phyloP scores from a whole-genome alignment of 2,888 invertebrate species.

The Electrophaes corylata region DNA sequence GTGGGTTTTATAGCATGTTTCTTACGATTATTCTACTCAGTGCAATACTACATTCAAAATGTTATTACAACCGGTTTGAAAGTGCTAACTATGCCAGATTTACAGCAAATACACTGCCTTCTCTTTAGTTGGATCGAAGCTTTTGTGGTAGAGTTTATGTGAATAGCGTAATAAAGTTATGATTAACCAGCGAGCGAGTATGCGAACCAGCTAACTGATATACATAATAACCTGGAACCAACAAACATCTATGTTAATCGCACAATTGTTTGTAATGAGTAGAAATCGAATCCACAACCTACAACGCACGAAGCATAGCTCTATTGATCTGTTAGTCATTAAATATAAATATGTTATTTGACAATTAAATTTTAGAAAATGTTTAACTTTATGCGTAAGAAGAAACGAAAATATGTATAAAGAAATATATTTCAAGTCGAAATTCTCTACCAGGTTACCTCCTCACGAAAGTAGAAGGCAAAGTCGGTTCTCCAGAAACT shows the following conservation, averaged over 20 bases:
- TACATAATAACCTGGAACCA: too few relatives aligned
- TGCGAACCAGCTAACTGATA: neutral
- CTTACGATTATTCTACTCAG: neutral
- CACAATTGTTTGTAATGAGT: too few relatives aligned
- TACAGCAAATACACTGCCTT: neutral
- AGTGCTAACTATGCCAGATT: neutral
- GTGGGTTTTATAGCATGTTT: neutral
- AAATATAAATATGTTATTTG: too few relatives aligned
- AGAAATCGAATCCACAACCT: too few relatives aligned
- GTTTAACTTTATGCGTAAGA: too few relatives aligned
- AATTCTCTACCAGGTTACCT: slow-evolving; percentile 90
- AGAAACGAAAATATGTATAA: too few relatives aligned
- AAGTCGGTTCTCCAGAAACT: slow-evolving; percentile 99
- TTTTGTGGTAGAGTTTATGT: neutral
- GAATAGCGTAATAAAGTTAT: neutral
- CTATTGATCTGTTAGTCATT: neutral
- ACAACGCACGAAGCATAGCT: too few relatives aligned
- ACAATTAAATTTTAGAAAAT: too few relatives aligned
- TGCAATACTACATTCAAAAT: neutral
- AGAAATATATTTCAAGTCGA: neutral
- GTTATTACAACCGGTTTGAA: neutral
- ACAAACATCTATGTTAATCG: too few relatives aligned
- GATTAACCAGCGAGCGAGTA: too few relatives aligned
- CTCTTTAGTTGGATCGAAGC: neutral
- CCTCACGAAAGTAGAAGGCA: slow-evolving; percentile 96